Percentiles rank a stretch among this genome's conserved stretches.
These are phyloP conservation scores for Eurytoma adleriae DNA, from an alignment of 2,888 invertebrate species.

Conservation along the genomic window DNA sequence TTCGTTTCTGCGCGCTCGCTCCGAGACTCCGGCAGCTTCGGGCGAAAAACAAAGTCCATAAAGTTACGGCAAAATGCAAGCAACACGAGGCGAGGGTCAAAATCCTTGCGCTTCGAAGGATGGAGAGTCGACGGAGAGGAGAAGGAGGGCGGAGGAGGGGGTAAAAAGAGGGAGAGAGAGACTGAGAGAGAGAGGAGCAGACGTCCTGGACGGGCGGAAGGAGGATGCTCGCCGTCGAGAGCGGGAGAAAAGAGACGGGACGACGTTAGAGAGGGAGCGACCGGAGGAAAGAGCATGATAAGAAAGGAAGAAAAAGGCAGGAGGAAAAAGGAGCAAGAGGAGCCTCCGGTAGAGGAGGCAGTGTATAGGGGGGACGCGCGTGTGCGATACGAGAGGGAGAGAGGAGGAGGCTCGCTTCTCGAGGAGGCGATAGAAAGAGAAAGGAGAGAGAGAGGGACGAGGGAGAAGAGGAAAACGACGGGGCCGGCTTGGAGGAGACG, in stretches of 20 bases:
- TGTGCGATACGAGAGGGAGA: conserved; percentile 49
- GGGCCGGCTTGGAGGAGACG: conserved; percentile 53
- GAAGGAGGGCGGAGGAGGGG: conserved; percentile 35
- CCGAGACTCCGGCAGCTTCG: conserved; percentile 57
- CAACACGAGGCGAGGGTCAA: conserved; percentile 76
- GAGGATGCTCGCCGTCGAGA: not conserved
- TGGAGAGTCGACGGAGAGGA: conserved; percentile 57
- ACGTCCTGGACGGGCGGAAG: conserved; percentile 5
- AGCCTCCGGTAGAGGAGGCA: conserved; percentile 55
- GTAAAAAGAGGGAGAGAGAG: conserved; percentile 22
- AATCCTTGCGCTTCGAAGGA: conserved; percentile 74
- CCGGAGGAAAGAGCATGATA: conserved; percentile 53
- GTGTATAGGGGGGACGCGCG: conserved; percentile 58
- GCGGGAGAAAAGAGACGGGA: conserved; percentile 33
- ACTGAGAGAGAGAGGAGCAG: conserved; percentile 43
- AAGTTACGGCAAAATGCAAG: conserved; percentile 73
- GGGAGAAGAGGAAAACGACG: conserved; percentile 53
- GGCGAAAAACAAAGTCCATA: conserved; percentile 74
- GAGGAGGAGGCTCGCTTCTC: conserved; percentile 4
- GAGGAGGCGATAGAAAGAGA: conserved; percentile 45
- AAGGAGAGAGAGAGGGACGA: conserved; percentile 40
- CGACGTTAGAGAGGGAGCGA: conserved; percentile 47
- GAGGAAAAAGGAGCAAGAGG: conserved; percentile 52
- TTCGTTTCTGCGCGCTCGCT: not conserved
- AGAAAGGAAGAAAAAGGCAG: conserved; percentile 52